Conservation (phyloP, 2,888 invertebrate genomes). For the Drosophila kambysellisi region DNA sequence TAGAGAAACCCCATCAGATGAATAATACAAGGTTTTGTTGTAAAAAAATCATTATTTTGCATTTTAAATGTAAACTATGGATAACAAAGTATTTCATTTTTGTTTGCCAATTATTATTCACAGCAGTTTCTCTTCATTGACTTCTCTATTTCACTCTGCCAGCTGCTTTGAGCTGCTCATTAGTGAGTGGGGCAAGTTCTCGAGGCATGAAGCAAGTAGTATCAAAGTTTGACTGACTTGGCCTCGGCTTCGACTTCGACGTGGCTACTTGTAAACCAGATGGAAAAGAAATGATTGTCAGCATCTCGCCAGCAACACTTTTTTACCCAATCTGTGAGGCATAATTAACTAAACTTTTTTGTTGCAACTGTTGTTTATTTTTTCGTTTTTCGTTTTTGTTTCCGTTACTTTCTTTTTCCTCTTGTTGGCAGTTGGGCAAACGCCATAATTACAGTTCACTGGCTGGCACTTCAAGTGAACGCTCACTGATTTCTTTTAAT, state of each 20-base stretch:
- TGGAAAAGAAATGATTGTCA: slow-evolving; percentile 24
- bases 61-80: background rate
- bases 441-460: slow-evolving; percentile 62
- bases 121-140: slow-evolving; percentile 11
- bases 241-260: background rate
- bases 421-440: slow-evolving; percentile 29
- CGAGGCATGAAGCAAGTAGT: slow-evolving; percentile 8
- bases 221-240: slow-evolving; percentile 43
- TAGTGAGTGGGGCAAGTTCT: slow-evolving; percentile 9
- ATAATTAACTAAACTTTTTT: slow-evolving; percentile 60
- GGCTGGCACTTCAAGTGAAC: slow-evolving; percentile 35
- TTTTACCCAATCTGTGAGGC: slow-evolving; percentile 34
- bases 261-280: slow-evolving; percentile 22
- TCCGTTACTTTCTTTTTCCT: background rate
- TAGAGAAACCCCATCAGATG: background rate
- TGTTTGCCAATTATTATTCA: slow-evolving; percentile 8
- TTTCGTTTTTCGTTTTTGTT: background rate
- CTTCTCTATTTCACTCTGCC: slow-evolving; percentile 11
- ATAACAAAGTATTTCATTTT: slow-evolving; percentile 11
- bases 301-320: slow-evolving; percentile 32
- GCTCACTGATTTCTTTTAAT: slow-evolving; percentile 56
- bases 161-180: slow-evolving; percentile 20
- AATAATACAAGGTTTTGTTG: background rate
- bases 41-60: background rate
- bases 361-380: background rate